A percentile compares a stretch with the other conserved stretches of the same genome.
These are phyloP conservation scores for Yasuhikotakia modesta DNA, from an alignment of 2,797 vertebrate species.

Conservation along the genomic window DNA sequence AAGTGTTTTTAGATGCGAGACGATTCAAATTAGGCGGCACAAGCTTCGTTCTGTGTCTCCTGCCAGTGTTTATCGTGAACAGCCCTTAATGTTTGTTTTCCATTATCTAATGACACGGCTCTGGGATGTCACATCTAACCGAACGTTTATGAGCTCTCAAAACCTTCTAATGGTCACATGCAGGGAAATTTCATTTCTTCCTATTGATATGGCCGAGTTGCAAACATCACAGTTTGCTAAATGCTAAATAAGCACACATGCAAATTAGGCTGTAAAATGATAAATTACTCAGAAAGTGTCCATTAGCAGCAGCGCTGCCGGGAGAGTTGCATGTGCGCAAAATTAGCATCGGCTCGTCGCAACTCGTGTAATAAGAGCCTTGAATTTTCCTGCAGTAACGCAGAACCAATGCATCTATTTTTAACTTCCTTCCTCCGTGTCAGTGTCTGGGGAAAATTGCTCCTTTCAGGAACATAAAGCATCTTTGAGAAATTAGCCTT, in stretches of 20 bases:
- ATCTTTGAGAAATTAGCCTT: slow-evolving; percentile 50
- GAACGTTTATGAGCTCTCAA: slow-evolving; percentile 21
- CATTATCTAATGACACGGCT: slow-evolving; percentile 4
- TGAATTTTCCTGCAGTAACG: slow-evolving; percentile 26
- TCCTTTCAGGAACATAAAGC: slow-evolving; percentile 55
- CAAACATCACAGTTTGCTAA: slow-evolving; percentile 40
- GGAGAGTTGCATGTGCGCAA: slow-evolving; percentile 34
- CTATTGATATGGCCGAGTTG: background rate
- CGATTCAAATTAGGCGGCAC: slow-evolving; percentile 45
- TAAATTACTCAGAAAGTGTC: slow-evolving; percentile 46
- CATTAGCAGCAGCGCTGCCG: slow-evolving; percentile 42
- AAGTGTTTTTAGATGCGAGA: slow-evolving; percentile 54
- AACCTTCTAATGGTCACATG: slow-evolving; percentile 16
- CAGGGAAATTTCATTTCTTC: background rate
- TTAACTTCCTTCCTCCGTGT: slow-evolving; percentile 43
- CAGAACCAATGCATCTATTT: slow-evolving; percentile 46
- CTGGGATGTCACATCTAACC: slow-evolving; percentile 5
- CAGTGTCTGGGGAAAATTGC: slow-evolving; percentile 47
- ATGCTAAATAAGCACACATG: slow-evolving; percentile 52
- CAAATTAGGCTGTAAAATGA: slow-evolving; percentile 49
- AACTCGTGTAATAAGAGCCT: slow-evolving; percentile 13
- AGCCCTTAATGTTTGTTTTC: slow-evolving; percentile 19
- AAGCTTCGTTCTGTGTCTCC: slow-evolving; percentile 31
- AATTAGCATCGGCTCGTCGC: slow-evolving; percentile 34
- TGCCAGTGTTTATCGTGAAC: slow-evolving; percentile 14